phyloP scores from a whole-genome alignment of 2,797 vertebrate genomes.

The Leptoclinus maculatus region DNA sequence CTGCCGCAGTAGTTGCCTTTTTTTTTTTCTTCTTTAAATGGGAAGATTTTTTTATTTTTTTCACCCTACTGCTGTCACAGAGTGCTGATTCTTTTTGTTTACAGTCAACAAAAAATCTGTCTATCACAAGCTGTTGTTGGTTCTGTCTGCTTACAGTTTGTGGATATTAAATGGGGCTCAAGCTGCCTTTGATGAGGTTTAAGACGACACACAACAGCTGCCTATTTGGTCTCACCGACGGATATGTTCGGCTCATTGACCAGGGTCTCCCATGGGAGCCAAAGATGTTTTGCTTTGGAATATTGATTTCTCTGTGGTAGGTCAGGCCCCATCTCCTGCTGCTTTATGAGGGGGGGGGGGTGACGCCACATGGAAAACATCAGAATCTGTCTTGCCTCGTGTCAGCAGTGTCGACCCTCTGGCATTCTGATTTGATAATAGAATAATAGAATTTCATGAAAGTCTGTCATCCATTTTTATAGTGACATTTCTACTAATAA shows the following conservation, averaged over 20 bases:
- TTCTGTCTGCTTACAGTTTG: constrained; percentile 18
- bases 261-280: constrained; percentile 43
- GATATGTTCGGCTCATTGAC: constrained; percentile 66
- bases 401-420: constrained; percentile 39
- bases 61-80: background rate
- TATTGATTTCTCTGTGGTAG: constrained; percentile 68
- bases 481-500: background rate
- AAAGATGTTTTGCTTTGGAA: constrained; percentile 48
- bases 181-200: constrained; percentile 32
- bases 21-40: constrained; percentile 5
- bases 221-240: constrained; percentile 45
- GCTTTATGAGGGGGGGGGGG: constrained; percentile 30
- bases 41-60: constrained; percentile 1
- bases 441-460: constrained; percentile 12
- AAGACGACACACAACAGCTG: constrained; percentile 35
- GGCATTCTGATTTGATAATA: constrained; percentile 49
- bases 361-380: constrained; percentile 59
- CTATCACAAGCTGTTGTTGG: constrained; percentile 21
- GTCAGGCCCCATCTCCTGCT: constrained; percentile 40
- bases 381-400: constrained; percentile 57
- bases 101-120: background rate
- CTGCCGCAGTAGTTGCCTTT: constrained; percentile 35
- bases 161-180: constrained; percentile 10
- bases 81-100: constrained; percentile 33
- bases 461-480: constrained; percentile 6